Conservation (phyloP, 2,888 invertebrate genomes). For the Acleris literana region DNA sequence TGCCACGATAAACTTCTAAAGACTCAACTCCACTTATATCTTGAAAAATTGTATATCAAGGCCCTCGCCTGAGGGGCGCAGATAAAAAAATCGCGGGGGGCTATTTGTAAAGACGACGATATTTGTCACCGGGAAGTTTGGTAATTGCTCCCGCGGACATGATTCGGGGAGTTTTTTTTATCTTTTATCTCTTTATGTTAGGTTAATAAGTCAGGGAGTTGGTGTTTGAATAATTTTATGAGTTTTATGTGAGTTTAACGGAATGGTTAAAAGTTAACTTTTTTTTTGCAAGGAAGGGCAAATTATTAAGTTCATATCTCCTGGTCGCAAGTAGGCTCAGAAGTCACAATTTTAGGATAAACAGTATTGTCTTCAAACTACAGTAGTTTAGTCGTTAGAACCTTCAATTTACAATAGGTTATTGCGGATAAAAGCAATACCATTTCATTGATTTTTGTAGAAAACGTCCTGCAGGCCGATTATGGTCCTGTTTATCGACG, state of each 20-base stretch:
- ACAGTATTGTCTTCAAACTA: too few relatives aligned
- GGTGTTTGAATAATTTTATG: constrained; percentile 1
- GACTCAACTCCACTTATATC: constrained; percentile 78
- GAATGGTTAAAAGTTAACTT: background rate
- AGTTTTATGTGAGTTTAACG: background rate
- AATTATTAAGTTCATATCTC: background rate
- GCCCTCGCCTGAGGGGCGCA: constrained; percentile 67
- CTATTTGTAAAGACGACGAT: constrained; percentile 77
- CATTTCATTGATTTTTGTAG: too few relatives aligned
- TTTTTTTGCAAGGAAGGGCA: background rate
- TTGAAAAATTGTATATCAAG: constrained; percentile 82
- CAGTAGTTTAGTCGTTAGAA: too few relatives aligned
- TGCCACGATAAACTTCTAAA: constrained; percentile 81
- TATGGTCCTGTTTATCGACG: too few relatives aligned
- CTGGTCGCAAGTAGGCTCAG: too few relatives aligned
- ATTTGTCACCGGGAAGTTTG: constrained; percentile 77
- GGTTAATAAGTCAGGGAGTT: constrained; percentile 29
- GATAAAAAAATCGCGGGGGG: constrained; percentile 75
- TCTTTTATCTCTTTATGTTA: constrained; percentile 37
- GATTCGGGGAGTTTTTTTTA: constrained; percentile 46
- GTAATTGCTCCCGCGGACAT: constrained; percentile 73
- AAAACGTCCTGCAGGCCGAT: too few relatives aligned
- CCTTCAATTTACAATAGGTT: too few relatives aligned
- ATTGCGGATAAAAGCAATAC: too few relatives aligned
- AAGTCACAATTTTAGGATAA: too few relatives aligned